phyloP scores from a whole-genome alignment of 2,113 vertebrate genomes.

The Lepus europaeus region DNA sequence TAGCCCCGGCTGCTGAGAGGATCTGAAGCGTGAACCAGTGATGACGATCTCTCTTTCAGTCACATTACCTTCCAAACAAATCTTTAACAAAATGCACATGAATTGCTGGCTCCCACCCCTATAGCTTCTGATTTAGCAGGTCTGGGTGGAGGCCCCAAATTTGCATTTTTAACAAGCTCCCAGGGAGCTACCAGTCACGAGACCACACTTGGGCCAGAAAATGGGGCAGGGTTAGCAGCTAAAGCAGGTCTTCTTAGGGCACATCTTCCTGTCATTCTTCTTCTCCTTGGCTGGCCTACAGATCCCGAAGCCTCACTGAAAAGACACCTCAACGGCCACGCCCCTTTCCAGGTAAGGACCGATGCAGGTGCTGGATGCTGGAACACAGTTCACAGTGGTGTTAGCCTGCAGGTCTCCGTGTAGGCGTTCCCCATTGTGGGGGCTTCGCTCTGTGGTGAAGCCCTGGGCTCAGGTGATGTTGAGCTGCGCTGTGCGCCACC shows the following conservation, averaged over 20 bases:
- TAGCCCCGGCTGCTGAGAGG: too few species aligned
- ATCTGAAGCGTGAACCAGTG: too few species aligned
- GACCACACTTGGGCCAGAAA: not conserved
- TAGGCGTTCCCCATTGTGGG: not conserved
- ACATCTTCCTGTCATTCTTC: not conserved
- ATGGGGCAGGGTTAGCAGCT: not conserved
- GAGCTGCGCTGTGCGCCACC: not conserved
- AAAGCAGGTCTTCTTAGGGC: too few species aligned
- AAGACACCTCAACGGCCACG: conserved; percentile 91
- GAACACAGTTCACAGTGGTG: not conserved
- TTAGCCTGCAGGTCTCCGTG: not conserved
- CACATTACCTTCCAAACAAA: too few species aligned
- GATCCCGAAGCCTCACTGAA: conserved; percentile 92
- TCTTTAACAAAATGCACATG: too few species aligned
- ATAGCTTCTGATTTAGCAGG: not conserved
- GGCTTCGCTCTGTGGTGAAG: not conserved
- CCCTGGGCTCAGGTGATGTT: not conserved
- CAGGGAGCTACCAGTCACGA: not conserved
- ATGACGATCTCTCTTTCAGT: too few species aligned
- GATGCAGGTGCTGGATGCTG: conserved; percentile 87
- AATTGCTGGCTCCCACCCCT: not conserved
- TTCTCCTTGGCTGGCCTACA: conserved; percentile 87
- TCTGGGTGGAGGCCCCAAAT: not conserved
- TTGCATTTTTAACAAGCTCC: not conserved
- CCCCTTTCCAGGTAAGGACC: conserved; percentile 91